These are phyloP conservation scores for Chaetodon trifascialis DNA, from an alignment of 2,113 vertebrate species.

Conservation along the genomic window DNA sequence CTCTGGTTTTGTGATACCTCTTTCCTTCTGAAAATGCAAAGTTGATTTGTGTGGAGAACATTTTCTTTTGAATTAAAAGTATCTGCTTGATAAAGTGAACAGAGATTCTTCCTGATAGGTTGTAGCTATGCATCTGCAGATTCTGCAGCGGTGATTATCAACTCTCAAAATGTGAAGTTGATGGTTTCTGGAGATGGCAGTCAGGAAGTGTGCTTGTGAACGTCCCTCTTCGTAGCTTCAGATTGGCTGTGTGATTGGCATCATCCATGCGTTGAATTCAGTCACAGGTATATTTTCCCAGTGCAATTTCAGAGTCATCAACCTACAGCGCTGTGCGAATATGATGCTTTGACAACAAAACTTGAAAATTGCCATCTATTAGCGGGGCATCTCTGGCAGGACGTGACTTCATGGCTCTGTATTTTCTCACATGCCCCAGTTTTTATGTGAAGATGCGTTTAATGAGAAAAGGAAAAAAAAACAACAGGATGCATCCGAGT, in stretches of 20 bases:
- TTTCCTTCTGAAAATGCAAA: neutral
- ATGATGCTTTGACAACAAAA: neutral
- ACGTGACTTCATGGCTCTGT: neutral
- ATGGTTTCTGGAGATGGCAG: neutral
- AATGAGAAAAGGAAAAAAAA: neutral
- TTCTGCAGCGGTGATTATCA: neutral
- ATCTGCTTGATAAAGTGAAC: neutral
- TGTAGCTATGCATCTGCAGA: neutral
- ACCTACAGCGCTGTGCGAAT: neutral
- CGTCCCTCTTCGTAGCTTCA: neutral
- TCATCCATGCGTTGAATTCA: neutral
- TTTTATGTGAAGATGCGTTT: neutral
- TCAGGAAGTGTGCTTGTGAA: neutral
- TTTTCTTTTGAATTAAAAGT: neutral
- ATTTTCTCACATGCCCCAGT: neutral
- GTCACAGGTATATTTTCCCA: neutral
- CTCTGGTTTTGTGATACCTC: too few species aligned
- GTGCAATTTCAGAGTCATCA: neutral
- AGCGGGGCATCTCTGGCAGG: too few species aligned
- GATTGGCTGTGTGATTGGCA: too few species aligned
- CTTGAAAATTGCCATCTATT: neutral
- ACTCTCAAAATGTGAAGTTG: neutral
- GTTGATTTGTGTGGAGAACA: too few species aligned
- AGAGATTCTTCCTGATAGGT: neutral
- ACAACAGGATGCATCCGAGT: too few species aligned